Base-by-base conservation (phyloP, 2,888 invertebrate species). In the Drosophila differens region DNA sequence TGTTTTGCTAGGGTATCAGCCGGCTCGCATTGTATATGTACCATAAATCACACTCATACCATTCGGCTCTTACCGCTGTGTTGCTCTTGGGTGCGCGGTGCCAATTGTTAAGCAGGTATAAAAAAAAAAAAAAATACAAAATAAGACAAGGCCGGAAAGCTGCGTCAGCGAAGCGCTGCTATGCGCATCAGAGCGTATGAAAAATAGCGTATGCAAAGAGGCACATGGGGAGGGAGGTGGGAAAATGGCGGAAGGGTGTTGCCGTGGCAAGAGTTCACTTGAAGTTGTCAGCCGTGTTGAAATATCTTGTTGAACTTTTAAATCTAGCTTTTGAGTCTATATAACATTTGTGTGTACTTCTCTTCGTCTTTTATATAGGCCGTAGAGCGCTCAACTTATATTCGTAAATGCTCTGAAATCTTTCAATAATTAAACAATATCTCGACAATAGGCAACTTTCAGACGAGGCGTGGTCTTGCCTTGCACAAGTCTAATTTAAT, bases 111-210 rank as follows among this genome's bases (percentile, higher is more conserved):
- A 58, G 41, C 75, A 80, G 76, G 80, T 76, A 76, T 63, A 55
- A 74, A 55, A 51, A 55, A 52, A 47, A 1, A 47, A 7, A 14
- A 25, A 25, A 47, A 41, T 19, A 37, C 19, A 44, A 44, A 44
- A 47, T 47, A 47, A 64, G 64, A 76, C 57, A 78, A 76, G 66
- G 77, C 81, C 81, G 77, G 63, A 80, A 81, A 60, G 93, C 89
- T 1, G 94, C 69, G 79, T 72, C 92, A 22, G 94, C 81, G 52
- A 95, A 81, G 76, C 94, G 93, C 0, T 49, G 93, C 74, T 95
- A 93, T 95, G 93, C 3, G 78, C 79, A 79, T 66, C 79, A 75
- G 66, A 79, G 79, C 79, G 76, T 79, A 72, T 62, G 52, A 78
- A 74, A 61, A 54, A 52, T 41, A 57, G 51, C 51, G 35, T 35